Evolutionary conservation across 1,140 invertebrate genomes (phyloP), one percentile per base, ranked within the genome.

Genomic region (Fopius arisanus): DNA sequence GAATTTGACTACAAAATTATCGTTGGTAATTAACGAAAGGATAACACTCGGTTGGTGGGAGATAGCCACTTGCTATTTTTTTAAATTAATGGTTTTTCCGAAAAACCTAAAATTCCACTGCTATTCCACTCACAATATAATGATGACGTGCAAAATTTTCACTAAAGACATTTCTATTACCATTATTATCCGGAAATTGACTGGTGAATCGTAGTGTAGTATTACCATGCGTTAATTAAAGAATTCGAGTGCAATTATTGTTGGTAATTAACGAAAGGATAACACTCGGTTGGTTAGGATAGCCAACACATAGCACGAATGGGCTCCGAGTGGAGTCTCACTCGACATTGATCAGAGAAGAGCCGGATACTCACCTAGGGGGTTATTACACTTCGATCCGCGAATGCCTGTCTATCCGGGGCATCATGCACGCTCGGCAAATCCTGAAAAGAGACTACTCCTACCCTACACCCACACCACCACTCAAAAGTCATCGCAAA

Each of bases 371-470:
- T 59, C 54, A 59, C 23, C 23, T 21, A 59, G 23, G 43, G 33
- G 54, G 54, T 59, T 59, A 59, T 59, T 59, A 59, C 54, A 59
- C 54, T 59, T 59, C 54, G 54, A 59, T 59, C 54, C 19, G 10
- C 14, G 19, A 51, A 21, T 21, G n/a, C 43, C 54, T 59, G 54
- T 59, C 43, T 48, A 48, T 12, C 54, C n/a, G 43, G 3, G n/a
- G 43, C 43, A 51, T 51, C 5, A 51, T 51, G 43, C 54, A 59
- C 54, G 19, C 54, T 28, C 54, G 54, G 23, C 3, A 59, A 59
- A 5, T 23, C 23, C 54, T 59, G 19, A 59, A 59, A 59, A 26
- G 19, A 59, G 54, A 19, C 19, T 59, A 48, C 43, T 16, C 14
- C 16, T n/a, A 3, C 1, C 43, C 2, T 48, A n/a, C 43, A 48